Conservation (phyloP, 2,113 vertebrate genomes). For the Himantopus leucocephalus region DNA sequence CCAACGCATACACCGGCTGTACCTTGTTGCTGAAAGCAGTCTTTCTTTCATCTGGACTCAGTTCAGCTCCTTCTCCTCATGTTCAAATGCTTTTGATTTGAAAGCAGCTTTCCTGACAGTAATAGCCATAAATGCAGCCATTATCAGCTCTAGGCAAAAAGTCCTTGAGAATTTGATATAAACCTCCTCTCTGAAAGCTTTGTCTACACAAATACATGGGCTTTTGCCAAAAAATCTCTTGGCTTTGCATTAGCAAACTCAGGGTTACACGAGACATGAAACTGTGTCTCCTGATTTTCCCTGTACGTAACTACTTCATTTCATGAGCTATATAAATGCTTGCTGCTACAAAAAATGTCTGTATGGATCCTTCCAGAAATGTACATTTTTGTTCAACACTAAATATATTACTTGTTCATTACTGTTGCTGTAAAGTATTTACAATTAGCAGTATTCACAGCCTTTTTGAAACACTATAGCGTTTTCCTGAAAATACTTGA, state of each 20-base stretch:
- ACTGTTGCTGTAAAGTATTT: constrained; percentile 7
- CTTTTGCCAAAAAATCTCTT: constrained; percentile 7
- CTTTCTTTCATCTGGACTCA: background rate
- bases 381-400: background rate
- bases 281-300: background rate
- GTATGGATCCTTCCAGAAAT: background rate
- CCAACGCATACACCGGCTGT: background rate
- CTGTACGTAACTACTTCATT: background rate
- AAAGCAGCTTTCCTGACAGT: background rate
- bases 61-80: background rate
- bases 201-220: background rate
- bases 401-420: background rate
- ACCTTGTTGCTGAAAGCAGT: background rate
- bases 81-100: background rate
- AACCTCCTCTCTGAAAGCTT: background rate
- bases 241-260: background rate
- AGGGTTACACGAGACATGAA: background rate
- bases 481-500: constrained; percentile 25
- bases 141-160: background rate
- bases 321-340: constrained; percentile 8
- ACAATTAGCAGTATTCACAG: constrained; percentile 36
- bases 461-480: background rate
- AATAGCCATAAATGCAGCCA: constrained; percentile 11
- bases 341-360: background rate
- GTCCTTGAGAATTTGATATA: background rate